Evolutionary conservation across 1,140 invertebrate genomes (phyloP).

Genomic region (Uloborus diversus): DNA sequence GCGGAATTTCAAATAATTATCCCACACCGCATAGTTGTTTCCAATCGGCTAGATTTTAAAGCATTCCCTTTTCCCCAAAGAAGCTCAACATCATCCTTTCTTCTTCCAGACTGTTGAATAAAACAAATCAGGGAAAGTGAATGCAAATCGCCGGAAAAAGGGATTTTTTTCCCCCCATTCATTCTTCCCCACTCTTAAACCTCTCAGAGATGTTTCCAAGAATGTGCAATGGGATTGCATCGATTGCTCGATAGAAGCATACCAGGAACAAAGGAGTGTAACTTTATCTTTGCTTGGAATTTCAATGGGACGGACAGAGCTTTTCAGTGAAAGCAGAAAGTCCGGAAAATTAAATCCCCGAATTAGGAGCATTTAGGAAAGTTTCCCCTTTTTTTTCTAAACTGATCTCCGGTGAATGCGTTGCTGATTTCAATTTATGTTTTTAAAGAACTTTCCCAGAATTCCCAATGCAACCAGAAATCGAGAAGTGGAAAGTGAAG

Average conservation of each 20-base stretch:
- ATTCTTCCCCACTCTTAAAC: no score
- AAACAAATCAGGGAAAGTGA: slow-evolving; percentile 44
- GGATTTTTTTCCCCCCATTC: background rate
- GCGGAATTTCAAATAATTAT: no score
- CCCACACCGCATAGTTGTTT: background rate
- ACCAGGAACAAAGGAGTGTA: background rate
- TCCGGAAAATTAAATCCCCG: background rate
- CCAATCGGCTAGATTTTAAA: no score
- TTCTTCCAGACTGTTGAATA: slow-evolving; percentile 27
- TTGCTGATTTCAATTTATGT: no score
- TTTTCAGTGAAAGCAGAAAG: background rate
- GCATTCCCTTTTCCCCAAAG: background rate
- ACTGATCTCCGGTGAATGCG: no score
- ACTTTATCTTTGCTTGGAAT: background rate
- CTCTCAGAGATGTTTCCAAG: no score
- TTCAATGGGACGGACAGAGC: background rate
- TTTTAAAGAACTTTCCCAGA: no score
- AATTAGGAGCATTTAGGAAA: no score
- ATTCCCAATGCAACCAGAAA: no score
- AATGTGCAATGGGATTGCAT: background rate
- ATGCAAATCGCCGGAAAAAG: slow-evolving; percentile 28
- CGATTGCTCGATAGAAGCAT: background rate
- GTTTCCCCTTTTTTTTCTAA: no score
- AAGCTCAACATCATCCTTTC: background rate
- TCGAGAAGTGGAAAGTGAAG: no score